phyloP scores from a whole-genome alignment of 1,140 invertebrate genomes.

The Anagrus nilaparvatae region DNA sequence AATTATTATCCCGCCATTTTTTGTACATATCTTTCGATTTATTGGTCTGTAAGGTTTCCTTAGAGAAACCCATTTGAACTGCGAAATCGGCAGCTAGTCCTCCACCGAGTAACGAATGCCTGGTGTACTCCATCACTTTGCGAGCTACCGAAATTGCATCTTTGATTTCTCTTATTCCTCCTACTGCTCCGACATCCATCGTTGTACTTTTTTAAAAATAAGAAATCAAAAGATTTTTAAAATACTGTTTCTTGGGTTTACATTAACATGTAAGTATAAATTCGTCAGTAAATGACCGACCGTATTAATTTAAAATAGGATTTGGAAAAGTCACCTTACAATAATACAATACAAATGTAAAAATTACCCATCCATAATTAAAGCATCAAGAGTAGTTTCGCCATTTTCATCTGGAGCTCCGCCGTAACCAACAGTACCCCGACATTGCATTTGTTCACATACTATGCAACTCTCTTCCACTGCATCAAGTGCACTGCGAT shows the following conservation, averaged over 20 bases:
- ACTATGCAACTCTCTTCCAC: conserved; percentile 71
- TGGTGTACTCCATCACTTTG: conserved; percentile 81
- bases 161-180: conserved; percentile 75
- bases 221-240: background rate
- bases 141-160: conserved; percentile 84
- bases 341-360: conserved; percentile 1
- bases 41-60: conserved; percentile 66
- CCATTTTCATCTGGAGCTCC: conserved; percentile 93
- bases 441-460: conserved; percentile 84
- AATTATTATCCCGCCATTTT: conserved; percentile 69
- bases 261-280: too few species aligned
- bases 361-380: conserved; percentile 90
- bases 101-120: conserved; percentile 86
- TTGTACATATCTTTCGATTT: conserved; percentile 61
- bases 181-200: conserved; percentile 90
- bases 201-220: conserved; percentile 46
- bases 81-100: conserved; percentile 86
- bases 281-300: too few species aligned
- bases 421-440: conserved; percentile 88
- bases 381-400: conserved; percentile 93
- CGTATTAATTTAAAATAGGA: too few species aligned
- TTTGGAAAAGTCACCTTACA: too few species aligned
- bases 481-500: conserved; percentile 63
- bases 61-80: conserved; percentile 75
- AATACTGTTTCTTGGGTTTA: too few species aligned